phyloP scores from a whole-genome alignment of 2,888 invertebrate genomes.

The Leptopilina drosophilae region DNA sequence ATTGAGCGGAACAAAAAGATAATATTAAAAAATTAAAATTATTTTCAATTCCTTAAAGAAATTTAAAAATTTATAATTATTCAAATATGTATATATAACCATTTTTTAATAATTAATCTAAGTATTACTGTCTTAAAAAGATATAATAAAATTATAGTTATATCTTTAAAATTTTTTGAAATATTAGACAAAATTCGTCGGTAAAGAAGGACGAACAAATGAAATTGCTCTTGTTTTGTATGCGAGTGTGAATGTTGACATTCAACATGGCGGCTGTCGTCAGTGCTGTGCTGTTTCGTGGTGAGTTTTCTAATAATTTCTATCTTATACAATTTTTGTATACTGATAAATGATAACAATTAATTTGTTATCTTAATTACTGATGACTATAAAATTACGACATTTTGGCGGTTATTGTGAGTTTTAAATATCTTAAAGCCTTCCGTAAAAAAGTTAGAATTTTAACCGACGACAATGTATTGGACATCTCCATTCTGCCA shows the following conservation, averaged over 20 bases:
- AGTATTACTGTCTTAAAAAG: too few relatives aligned
- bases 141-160: too few relatives aligned
- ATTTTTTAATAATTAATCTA: too few relatives aligned
- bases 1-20: too few relatives aligned
- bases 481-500: neutral
- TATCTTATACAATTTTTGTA: constrained; percentile 39
- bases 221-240: constrained; percentile 37
- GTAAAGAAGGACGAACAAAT: neutral
- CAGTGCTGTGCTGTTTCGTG: constrained; percentile 98
- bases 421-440: neutral
- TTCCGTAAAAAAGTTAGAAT: neutral
- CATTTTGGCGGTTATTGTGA: neutral
- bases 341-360: neutral
- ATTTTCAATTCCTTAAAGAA: too few relatives aligned
- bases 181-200: neutral
- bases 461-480: constrained; percentile 11
- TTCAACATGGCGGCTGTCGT: constrained; percentile 97
- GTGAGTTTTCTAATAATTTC: constrained; percentile 83
- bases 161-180: too few relatives aligned
- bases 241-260: constrained; percentile 81
- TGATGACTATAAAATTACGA: neutral
- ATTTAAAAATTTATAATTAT: too few relatives aligned
- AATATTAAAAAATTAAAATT: too few relatives aligned
- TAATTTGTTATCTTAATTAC: neutral
- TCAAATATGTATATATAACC: too few relatives aligned